phyloP scores from a whole-genome alignment of 1,140 invertebrate genomes.

The Microplitis demolitor region DNA sequence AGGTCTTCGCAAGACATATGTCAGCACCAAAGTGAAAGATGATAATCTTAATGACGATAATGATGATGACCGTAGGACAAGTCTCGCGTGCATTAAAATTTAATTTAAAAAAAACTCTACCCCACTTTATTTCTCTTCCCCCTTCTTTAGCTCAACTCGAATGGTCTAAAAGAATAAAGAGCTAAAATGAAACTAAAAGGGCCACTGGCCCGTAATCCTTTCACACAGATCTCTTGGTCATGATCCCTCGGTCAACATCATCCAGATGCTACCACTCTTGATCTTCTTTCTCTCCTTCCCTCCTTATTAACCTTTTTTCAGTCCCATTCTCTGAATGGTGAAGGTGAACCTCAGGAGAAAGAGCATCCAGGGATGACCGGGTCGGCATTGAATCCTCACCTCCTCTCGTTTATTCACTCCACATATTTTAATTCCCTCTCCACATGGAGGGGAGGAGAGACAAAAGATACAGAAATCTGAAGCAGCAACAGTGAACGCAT shows the following conservation, averaged over 20 bases:
- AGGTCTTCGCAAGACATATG: neutral
- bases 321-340: conserved; percentile 5
- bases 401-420: too few relatives aligned
- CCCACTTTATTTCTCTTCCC: too few relatives aligned
- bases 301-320: neutral
- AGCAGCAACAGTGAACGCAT: too few relatives aligned
- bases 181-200: too few relatives aligned
- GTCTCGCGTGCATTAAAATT: neutral
- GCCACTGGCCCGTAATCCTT: too few relatives aligned
- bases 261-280: too few relatives aligned
- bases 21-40: neutral
- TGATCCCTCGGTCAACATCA: too few relatives aligned
- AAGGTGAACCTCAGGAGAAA: conserved; percentile 29
- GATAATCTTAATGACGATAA: conserved; percentile 13
- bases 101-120: too few relatives aligned
- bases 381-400: conserved; percentile 25
- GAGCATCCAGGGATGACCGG: conserved; percentile 30
- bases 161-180: too few relatives aligned
- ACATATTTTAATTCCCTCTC: neutral
- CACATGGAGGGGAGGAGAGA: neutral
- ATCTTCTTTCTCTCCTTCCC: neutral
- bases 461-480: too few relatives aligned
- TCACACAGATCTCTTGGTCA: too few relatives aligned
- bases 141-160: too few relatives aligned
- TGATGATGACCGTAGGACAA: conserved; percentile 9